Evolutionary conservation across 2,113 vertebrate genomes (phyloP).

Genomic region (Ciconia maguari): DNA sequence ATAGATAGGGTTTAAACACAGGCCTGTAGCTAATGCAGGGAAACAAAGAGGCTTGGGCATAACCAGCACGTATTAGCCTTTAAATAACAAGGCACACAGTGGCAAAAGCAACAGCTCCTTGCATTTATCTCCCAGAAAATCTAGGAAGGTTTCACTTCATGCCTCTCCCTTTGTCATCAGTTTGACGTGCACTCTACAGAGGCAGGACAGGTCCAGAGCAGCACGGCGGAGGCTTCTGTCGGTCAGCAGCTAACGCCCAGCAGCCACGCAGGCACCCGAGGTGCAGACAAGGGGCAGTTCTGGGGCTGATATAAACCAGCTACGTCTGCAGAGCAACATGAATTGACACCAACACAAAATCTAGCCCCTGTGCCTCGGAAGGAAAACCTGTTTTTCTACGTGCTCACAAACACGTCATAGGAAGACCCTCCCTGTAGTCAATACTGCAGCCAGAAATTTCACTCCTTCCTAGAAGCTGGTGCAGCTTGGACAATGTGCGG

Average conservation of each 20-base stretch:
- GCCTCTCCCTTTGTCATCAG: not conserved
- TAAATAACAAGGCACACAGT: not conserved
- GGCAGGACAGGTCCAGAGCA: not conserved
- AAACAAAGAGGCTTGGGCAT: not conserved
- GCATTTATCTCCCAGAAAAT: not conserved
- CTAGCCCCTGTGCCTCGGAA: not conserved
- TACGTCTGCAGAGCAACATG: rapidly evolving
- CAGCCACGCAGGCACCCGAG: not conserved
- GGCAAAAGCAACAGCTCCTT: not conserved
- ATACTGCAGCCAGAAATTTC: not conserved
- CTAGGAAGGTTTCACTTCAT: not conserved
- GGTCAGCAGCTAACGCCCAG: not conserved
- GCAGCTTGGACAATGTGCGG: not conserved
- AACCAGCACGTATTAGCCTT: not conserved
- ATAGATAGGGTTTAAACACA: not conserved
- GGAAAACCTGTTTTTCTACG: not conserved
- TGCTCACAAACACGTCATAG: not conserved
- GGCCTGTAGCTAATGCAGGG: not conserved
- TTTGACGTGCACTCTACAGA: not conserved
- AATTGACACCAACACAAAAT: not conserved
- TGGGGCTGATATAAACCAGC: not conserved
- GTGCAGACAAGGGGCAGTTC: not conserved
- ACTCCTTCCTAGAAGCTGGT: not conserved
- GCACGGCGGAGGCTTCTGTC: not conserved
- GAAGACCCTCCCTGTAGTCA: not conserved